phyloP scores from a whole-genome alignment of 2,888 invertebrate species.

The Phytoseiulus persimilis region DNA sequence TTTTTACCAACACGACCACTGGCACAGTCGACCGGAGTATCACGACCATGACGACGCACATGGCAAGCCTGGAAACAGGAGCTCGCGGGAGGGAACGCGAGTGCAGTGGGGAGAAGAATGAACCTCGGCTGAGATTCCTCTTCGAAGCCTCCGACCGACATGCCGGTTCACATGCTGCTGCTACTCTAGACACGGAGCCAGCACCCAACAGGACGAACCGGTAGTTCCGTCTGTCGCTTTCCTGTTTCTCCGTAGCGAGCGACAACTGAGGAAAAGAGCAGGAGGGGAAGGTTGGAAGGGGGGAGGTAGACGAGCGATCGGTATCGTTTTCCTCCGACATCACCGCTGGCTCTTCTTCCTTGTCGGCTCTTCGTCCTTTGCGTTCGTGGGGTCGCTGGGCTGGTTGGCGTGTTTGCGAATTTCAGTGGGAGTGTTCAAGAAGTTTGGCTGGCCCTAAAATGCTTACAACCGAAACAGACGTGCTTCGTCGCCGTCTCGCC shows the following conservation, averaged over 20 bases:
- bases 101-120: too few relatives aligned
- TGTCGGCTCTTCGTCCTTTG: neutral
- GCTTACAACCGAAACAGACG: conserved; percentile 5
- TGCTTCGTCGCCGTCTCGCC: neutral
- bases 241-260: too few relatives aligned
- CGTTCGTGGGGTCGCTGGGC: neutral
- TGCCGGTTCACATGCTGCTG: too few relatives aligned
- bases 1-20: neutral
- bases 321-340: too few relatives aligned
- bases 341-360: neutral
- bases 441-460: neutral
- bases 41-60: neutral
- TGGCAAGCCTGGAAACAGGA: neutral
- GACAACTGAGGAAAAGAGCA: too few relatives aligned
- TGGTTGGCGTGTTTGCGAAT: neutral
- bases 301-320: too few relatives aligned
- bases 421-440: neutral
- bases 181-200: too few relatives aligned
- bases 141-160: too few relatives aligned
- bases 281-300: too few relatives aligned
- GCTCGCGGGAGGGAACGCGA: neutral
- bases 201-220: too few relatives aligned
- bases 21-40: neutral
- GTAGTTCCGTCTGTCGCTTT: too few relatives aligned
- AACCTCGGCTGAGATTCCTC: too few relatives aligned